Evolutionary conservation across 2,113 vertebrate species (phyloP).

Genomic region (Thamnophis sirtalis): DNA sequence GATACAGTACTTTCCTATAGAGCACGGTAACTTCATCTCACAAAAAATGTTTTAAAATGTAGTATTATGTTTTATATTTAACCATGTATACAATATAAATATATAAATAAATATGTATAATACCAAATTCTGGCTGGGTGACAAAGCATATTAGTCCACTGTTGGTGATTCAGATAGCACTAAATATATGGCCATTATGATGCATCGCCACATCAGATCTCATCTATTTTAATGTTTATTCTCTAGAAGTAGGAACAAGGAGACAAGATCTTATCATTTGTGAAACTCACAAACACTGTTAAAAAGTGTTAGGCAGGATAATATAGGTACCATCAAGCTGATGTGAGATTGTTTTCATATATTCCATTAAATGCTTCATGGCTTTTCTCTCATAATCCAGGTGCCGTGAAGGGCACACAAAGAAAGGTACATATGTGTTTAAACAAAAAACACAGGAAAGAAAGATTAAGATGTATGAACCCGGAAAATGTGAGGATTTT

Average conservation of each 20-base stretch:
- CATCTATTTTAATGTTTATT: background rate
- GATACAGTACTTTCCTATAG: background rate
- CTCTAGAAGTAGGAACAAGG: background rate
- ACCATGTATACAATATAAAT: background rate
- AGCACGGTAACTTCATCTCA: background rate
- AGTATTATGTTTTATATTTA: background rate
- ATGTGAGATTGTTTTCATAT: background rate
- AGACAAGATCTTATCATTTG: background rate
- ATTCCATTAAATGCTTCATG: background rate
- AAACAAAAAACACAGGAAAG: background rate
- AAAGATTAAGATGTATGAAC: background rate
- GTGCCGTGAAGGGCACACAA: background rate
- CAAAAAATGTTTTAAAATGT: background rate
- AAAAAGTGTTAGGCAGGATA: background rate
- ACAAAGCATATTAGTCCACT: background rate
- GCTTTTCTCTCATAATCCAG: background rate
- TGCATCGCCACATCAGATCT: background rate
- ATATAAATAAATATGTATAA: background rate
- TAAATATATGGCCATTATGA: background rate
- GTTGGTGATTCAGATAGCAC: background rate
- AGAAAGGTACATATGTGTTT: background rate
- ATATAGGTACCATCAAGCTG: background rate
- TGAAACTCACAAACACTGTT: background rate
- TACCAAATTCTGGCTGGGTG: background rate
- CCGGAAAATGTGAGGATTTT: background rate